Evolutionary conservation across 2,797 vertebrate genomes (phyloP), one percentile per base, ranked within the genome.

Genomic region (Aldrovandia affinis): DNA sequence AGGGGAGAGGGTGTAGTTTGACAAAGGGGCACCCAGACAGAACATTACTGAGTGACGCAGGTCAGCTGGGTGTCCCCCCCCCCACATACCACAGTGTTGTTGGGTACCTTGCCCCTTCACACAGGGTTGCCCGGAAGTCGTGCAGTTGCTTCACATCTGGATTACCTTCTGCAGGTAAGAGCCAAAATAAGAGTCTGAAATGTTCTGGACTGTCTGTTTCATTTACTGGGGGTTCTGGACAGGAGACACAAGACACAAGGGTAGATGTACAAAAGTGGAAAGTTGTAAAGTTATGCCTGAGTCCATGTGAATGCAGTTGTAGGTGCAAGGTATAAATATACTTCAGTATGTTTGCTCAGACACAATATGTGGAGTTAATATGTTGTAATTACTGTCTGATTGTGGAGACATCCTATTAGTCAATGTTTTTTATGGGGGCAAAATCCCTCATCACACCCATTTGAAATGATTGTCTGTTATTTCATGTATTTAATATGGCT

Each of bases 141-240:
- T 79, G 77, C 54, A 36, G 36, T 3, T 33, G 15, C 22, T 28
- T 80, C 84, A 59, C 52, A 85, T 85, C 55, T 52, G 68, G 68
- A 78, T n/a, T 3, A 82, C 84, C 22, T 78, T 81, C 78, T 44
- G 30, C 68, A 78, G 80, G 84, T 85, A 81, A 84, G 83, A 47
- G 15, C 63, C 15, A 18, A 54, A 54, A 20, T 77, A 2, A 73
- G 30, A 22, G 15, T 12, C 30, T n/a, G 15, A n/a, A 75, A 44
- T 22, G 39, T 7, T 75, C 70, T 25, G 39, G 20, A 44, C 22
- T 44, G 0, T 25, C 20, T 42, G 15, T 22, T 42, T 75, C 36
- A 42, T 44, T 42, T 20, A 36, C 2, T 4, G 36, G 4, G 3
- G 36, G 20, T 75, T 36, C 28, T 28, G 6, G 28, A 33, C 15